These are phyloP conservation scores for Drosophila diplacantha DNA, from an alignment of 2,888 invertebrate species.

Conservation along the genomic window DNA sequence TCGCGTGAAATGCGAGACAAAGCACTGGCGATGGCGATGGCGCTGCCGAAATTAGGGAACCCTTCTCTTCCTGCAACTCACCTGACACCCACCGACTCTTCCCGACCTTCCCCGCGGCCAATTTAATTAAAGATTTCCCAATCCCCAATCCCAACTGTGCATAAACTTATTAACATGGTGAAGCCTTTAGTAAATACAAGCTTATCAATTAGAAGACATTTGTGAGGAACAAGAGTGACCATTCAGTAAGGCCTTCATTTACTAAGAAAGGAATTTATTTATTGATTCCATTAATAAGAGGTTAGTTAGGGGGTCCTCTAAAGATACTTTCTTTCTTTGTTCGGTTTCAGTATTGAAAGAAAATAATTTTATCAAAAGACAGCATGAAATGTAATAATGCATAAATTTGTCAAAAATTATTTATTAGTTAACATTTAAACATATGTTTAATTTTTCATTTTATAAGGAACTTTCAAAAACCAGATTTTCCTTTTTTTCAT, in stretches of 20 bases:
- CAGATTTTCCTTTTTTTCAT: too few species aligned
- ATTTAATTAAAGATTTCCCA: constrained; percentile 59
- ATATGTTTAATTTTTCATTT: too few species aligned
- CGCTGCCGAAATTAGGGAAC: constrained; percentile 50
- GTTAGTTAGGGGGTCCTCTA: neutral
- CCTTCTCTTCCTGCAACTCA: constrained; percentile 6
- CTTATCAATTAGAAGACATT: neutral
- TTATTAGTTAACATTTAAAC: too few species aligned
- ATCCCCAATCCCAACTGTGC: neutral
- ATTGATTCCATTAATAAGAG: neutral
- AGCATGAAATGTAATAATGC: too few species aligned
- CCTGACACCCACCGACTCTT: constrained; percentile 31
- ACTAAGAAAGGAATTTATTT: neutral
- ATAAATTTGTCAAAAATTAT: too few species aligned
- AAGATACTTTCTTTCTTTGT: too few species aligned
- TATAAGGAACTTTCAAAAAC: too few species aligned
- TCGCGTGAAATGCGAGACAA: constrained; percentile 49
- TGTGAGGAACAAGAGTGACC: neutral
- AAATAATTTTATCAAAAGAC: too few species aligned
- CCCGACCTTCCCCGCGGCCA: constrained; percentile 14
- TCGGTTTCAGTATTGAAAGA: too few species aligned
- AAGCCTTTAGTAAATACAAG: neutral
- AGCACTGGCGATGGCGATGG: constrained; percentile 34
- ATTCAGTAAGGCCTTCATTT: neutral
- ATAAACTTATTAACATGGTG: neutral